Base-by-base conservation (phyloP, 2,797 vertebrate species). In the Phoeniculus purpureus region DNA sequence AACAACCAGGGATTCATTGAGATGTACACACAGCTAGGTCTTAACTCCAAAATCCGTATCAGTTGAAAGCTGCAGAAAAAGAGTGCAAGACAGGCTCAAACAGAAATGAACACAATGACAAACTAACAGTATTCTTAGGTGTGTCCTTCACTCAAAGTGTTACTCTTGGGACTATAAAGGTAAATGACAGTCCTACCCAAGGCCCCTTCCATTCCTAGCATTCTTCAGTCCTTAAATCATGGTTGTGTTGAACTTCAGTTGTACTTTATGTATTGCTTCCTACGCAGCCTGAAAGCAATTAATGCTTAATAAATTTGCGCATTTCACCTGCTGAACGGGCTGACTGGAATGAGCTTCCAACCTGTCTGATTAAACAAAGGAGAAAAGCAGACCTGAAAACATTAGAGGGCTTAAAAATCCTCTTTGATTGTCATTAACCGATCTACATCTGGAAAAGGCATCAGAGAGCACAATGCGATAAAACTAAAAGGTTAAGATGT, bases 401-500 rank as follows among this genome's bases (percentile, higher is more conserved):
- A 71, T 83, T 61, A 82, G 86, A 90, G 34, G 81, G 90, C 89
- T 95, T 93, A 89, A 96, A 97, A 97, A 75, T 80, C 66, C 37
- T 90, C 89, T 91, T 64, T 58, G 67, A 89, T 81, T 92, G 98
- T 97, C 97, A 82, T 84, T 92, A 98, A 97, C 97, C 96, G 96
- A 96, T 96, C 95, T 91, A 96, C 97, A 98, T 98, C 98, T 98
- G 96, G 97, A 98, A 98, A 97, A 97, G 96, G 97, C 98, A 98
- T 97, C 96, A 97, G 97, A 97, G 96, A 96, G 97, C 94, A 73
- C 97, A 97, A 96, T 95, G 78, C 37, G 98, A 97, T 98, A 97
- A 93, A 98, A 97, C 89, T 91, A 88, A 94, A 94, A 83, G 85
- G 72, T 94, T 96, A 93, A 97, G 94, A 96, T 91, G 61, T 91